Base-by-base conservation (phyloP, 1,140 invertebrate genomes). In the Brachionus sp. region DNA sequence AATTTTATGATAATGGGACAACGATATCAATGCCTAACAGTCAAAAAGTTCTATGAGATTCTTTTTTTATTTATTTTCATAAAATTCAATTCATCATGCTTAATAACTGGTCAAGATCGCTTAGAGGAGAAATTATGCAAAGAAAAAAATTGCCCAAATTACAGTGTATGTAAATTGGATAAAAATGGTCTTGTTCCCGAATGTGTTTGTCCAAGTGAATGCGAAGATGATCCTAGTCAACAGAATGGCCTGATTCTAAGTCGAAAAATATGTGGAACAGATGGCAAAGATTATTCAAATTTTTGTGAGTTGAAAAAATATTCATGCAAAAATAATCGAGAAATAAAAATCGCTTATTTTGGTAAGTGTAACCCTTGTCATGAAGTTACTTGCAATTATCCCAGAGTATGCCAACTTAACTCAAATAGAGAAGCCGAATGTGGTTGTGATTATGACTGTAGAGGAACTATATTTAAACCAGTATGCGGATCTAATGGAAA, bases 401-500 rank as follows among this genome's bases (percentile, higher is more conserved):
- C 57, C n/a, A 50, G 33, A 39, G 5, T 68, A 19, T 84, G 84
- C 50, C 29, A 75, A 46, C 57, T 84, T 3, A 66, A 84, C 35
- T 50, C 62, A 12, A 80, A 80, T 44, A 57, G 77, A 80, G 19
- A 80, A 66, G 23, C 77, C 33, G 23, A 80, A 33, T 80, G 77
- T 66, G 37, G 12, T 25, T 80, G 77, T 44, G 62, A 66, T 62
- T 62, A 42, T 25, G 50, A 80, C 25, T 80, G 84, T 25, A 13
- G 12, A 37, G 70, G 70, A 25, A 80, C 50, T 3, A 37, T 25
- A 16, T 80, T 80, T 66, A 66, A 62, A 10, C 77, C 77, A 23
- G 77, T 80, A 9, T 85, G 85, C 73, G 85, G 85, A 9, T 82
- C 80, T 37, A 83, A 85, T 50, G 80, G 84, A n/a, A 85, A 84